phyloP scores from a whole-genome alignment of 2,888 invertebrate genomes.

The Tachina fera region DNA sequence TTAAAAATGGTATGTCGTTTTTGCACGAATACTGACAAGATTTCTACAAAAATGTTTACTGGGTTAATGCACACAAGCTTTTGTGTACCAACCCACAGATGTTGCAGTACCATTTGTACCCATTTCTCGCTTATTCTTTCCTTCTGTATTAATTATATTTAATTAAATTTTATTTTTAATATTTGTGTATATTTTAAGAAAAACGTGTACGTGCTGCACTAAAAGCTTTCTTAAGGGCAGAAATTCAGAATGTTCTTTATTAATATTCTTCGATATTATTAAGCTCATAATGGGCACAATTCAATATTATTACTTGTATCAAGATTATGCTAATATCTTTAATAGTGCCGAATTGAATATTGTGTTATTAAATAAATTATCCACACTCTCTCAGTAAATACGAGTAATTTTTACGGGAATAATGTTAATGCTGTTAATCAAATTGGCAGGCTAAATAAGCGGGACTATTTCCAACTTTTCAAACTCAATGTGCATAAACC shows the following conservation, averaged over 20 bases:
- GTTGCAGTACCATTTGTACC: background rate
- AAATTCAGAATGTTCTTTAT: slow-evolving; percentile 69
- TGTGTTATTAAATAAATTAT: slow-evolving; percentile 26
- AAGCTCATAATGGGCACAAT: slow-evolving; percentile 45
- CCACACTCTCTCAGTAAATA: background rate
- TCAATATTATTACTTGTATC: slow-evolving; percentile 28
- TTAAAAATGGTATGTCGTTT: too few species aligned
- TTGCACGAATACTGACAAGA: too few species aligned
- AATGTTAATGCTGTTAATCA: too few species aligned
- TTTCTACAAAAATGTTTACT: background rate
- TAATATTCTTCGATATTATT: slow-evolving; percentile 45
- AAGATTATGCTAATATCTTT: slow-evolving; percentile 50
- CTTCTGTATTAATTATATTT: slow-evolving; percentile 81
- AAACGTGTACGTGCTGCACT: slow-evolving; percentile 74
- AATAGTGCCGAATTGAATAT: slow-evolving; percentile 73
- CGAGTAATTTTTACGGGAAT: too few species aligned
- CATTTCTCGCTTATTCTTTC: slow-evolving; percentile 72
- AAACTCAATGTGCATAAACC: too few species aligned
- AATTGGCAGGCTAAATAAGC: too few species aligned
- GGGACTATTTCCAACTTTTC: too few species aligned
- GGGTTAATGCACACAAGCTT: background rate
- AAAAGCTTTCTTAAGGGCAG: slow-evolving; percentile 51
- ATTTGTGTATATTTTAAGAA: slow-evolving; percentile 38
- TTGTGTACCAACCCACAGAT: background rate
- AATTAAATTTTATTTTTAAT: slow-evolving; percentile 77